Evolutionary conservation across 2,797 vertebrate species (phyloP), one percentile per base, ranked within the genome.

Genomic region (Thaleichthys pacificus): DNA sequence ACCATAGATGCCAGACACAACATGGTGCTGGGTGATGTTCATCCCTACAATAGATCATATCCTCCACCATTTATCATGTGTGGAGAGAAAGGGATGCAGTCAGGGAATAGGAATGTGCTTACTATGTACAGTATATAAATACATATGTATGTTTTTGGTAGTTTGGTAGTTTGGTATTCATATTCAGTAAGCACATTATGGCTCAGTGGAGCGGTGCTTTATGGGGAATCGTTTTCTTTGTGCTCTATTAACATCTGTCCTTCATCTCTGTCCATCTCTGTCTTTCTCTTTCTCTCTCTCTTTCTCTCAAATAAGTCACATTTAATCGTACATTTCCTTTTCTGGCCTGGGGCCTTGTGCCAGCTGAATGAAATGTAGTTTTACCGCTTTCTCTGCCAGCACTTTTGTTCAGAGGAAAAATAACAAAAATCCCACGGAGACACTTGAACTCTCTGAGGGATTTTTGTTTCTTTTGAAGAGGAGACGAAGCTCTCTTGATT

Each of bases 261-360:
- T 76, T 76, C 77, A 73, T 73, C 79, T 82, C 70, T 77, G 28
- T 85, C 12, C 24, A 12, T 51, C n/a, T n/a, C n/a, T n/a, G n/a
- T n/a, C 64, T 58, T 78, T 85, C 80, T 87, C 87, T 85, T 84
- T 85, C 82, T 88, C 87, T 77, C 82, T 73, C 69, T 86, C 87
- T 69, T 73, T 87, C 86, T 89, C 85, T 89, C 89, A 90, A 90
- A 91, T 91, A 91, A 90, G 88, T 89, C 86, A 89, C 86, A 90
- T 91, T 90, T 91, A 91, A 92, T 89, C 88, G 89, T 91, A 90
- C 91, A 92, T 91, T 92, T 92, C 89, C 90, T 92, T 91, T 92
- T 86, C 89, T 91, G 91, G 90, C 91, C 87, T 77, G 89, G 68
- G 91, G 89, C 88, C 87, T 84, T 88, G 88, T 88, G 91, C 90